Base-by-base conservation (phyloP, 2,888 invertebrate genomes). In the Deroplatys truncata region DNA sequence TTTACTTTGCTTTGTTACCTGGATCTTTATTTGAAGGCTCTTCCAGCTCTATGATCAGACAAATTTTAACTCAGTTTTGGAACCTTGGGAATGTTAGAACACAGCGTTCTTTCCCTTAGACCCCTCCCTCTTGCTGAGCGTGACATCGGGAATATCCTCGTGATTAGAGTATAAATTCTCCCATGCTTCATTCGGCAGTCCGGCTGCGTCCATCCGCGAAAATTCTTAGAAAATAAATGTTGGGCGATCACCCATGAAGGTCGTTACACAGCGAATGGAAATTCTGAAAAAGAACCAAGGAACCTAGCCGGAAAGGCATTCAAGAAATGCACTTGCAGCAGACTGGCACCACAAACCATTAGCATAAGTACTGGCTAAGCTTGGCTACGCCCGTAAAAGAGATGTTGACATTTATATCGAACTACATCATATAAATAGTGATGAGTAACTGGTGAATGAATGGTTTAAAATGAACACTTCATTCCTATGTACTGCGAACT, bases 241-340 rank as follows among this genome's bases (percentile, higher is more conserved):
- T 31, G 31, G 35, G 25, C 43, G n/a, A n/a, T 87, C 87, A 87
- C 9, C 82, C 87, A 87, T 29, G 86, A 86, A 86, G 86, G 86
- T 56, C 86, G 56, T 29, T 25, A 86, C n/a, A 28, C 13, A 86
- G 56, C 56, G 56, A 72, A 72, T 72, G 56, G 56, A 72, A 72
- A 72, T 72, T 72, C 56, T 72, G 56, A 72, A 72, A 72, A 72
- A 84, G 31, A 15, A 35, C 29, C 20, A 13, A 84, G 29, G 25
- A 84, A 84, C 28, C 8, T 8, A 15, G 20, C 84, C 29, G 13
- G 10, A 84, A 29, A 84, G 31, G 29, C 20, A 31, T 84, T 35
- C 20, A 28, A 25, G 29, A 84, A 35, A 13, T 29, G 29, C 10
- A 29, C 25, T n/a, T 20, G 84, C 25, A 84, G 84, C 29, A 84